Percentiles rank a stretch among this genome's conserved stretches.
These are phyloP conservation scores for Callipepla californica DNA, from an alignment of 2,113 vertebrate genomes.

Conservation along the genomic window DNA sequence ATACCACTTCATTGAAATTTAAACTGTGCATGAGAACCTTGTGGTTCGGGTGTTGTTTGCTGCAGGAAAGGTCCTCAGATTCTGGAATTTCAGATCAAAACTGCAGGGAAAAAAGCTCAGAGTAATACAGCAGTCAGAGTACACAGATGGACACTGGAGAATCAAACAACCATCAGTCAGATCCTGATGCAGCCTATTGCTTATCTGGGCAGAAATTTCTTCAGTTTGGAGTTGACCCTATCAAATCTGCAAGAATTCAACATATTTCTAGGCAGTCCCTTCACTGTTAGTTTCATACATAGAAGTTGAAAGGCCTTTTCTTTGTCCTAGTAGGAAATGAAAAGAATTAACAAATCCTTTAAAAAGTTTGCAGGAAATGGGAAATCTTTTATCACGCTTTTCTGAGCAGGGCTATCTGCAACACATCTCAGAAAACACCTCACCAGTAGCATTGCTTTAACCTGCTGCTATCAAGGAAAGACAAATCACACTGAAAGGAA, in stretches of 20 bases:
- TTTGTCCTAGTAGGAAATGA: not conserved
- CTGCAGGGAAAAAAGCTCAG: not conserved
- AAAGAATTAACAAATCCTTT: not conserved
- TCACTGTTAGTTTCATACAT: not conserved
- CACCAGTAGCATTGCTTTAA: not conserved
- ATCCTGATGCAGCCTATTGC: not conserved
- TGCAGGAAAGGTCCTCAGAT: constrained; percentile 29
- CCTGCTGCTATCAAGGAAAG: not conserved
- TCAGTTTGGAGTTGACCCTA: not conserved
- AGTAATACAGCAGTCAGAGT: not conserved
- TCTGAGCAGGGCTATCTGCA: not conserved
- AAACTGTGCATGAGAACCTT: constrained; percentile 54
- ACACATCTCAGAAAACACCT: not conserved
- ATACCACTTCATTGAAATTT: constrained; percentile 64
- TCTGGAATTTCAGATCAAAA: constrained; percentile 57
- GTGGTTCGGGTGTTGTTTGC: constrained; percentile 7
- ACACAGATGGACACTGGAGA: not conserved
- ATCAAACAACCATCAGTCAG: not conserved
- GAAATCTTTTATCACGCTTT: not conserved
- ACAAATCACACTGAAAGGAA: not conserved
- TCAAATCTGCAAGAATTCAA: not conserved
- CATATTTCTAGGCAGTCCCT: not conserved
- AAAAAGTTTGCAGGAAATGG: not conserved
- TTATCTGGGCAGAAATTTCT: not conserved
- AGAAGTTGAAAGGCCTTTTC: not conserved